These are phyloP conservation scores for Procambarus virginalis DNA, from an alignment of 1,140 invertebrate species.

Conservation along the genomic window DNA sequence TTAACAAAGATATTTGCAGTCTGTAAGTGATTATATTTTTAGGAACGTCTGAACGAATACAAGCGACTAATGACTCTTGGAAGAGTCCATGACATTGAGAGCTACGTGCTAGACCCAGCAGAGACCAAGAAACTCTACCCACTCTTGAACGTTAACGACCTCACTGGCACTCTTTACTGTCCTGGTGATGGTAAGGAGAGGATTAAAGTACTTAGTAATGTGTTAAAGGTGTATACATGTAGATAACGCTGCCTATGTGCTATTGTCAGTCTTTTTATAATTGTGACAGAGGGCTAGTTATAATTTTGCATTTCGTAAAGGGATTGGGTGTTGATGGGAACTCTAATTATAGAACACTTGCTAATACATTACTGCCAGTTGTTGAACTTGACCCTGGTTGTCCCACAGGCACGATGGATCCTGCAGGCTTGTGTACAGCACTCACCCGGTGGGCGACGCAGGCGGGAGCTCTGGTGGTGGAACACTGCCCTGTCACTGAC, in stretches of 20 bases:
- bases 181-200: conserved; percentile 80
- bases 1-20: too few species aligned
- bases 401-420: conserved; percentile 80
- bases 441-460: conserved; percentile 82
- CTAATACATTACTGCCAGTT: neutral
- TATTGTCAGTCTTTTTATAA: too few species aligned
- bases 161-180: conserved; percentile 86
- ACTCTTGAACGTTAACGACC: conserved; percentile 82
- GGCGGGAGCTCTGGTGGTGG: conserved; percentile 84
- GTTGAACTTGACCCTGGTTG: neutral
- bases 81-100: conserved; percentile 84
- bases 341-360: too few species aligned
- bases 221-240: too few species aligned
- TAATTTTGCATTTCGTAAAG: too few species aligned
- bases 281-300: too few species aligned
- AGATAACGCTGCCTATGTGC: too few species aligned
- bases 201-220: too few species aligned
- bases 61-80: conserved; percentile 85
- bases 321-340: too few species aligned
- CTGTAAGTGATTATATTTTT: conserved; percentile 33
- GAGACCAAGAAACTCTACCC: conserved; percentile 84
- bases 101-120: conserved; percentile 81
- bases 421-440: conserved; percentile 84
- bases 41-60: conserved; percentile 88
- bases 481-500: conserved; percentile 83